Evolutionary conservation across 1,140 invertebrate species (phyloP), one percentile per base, ranked within the genome.

Genomic region (Drosophila arizonae): DNA sequence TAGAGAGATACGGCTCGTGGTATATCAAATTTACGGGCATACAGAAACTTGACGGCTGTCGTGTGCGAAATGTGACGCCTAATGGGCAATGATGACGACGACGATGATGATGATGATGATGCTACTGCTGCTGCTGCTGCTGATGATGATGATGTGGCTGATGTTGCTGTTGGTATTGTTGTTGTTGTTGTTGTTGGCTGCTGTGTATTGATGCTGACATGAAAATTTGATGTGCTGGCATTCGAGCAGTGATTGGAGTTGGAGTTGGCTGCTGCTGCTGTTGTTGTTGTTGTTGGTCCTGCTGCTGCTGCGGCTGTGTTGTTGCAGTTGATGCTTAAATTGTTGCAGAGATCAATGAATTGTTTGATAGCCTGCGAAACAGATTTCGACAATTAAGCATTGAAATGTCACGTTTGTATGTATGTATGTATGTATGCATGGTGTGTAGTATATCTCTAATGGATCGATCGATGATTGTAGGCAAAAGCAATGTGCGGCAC

Each of bases 11-110:
- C 93, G 15, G 98, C 97, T 84, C 98, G 94, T 17, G 94, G 92
- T 28, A 98, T 95, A 92, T 99, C 97, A 92, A 99, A 99, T 93
- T 99, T 99, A 48, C 98, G 94, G 57, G 98, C 98, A 84, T 97
- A 95, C 77, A 99, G 93, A 93, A 99, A 99, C 92, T 98, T 98
- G 54, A 99, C 94, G n/a, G 97, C 98, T 6, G 96, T 97, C 36
- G 95, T 95, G 93, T 95, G 95, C 48, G 95, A 94, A 11, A 97
- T 93, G 51, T 94, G 77, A 46, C 85, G 78, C 39, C 76, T 73
- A 26, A 70, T 68, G 36, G 51, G 71, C 57, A 52, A 41, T 54
- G 69, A n/a, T 17, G 46, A 17, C 6, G 57, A 6, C n/a, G 60
- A 11, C n/a, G 46, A 24, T 11, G 46, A 45, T 60, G 65, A 24